Evolutionary conservation across 2,797 vertebrate species (phyloP).

Genomic region (Sebastolobus alascanus): DNA sequence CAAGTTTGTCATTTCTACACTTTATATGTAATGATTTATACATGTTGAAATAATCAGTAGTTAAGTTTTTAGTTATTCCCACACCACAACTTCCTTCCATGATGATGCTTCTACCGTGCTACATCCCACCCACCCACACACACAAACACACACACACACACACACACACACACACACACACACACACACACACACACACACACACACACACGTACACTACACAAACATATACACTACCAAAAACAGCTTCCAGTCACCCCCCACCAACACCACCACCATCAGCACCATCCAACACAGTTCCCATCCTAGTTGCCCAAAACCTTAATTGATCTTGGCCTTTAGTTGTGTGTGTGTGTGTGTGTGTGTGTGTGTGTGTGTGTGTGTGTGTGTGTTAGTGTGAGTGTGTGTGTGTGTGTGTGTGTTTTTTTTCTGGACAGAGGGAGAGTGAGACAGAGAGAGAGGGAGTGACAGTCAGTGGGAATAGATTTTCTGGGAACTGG

Average conservation of each 20-base stretch:
- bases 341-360: conserved; percentile 25
- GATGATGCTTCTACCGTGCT: background rate
- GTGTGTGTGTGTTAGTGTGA: conserved; percentile 24
- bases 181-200: conserved; percentile 26
- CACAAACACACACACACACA: conserved; percentile 28
- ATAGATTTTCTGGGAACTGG: conserved; percentile 94
- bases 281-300: conserved; percentile 61
- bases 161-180: conserved; percentile 8
- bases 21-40: background rate
- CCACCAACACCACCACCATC: conserved; percentile 14
- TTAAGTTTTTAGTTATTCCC: background rate
- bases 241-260: conserved; percentile 42
- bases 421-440: conserved; percentile 81
- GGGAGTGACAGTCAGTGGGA: conserved; percentile 87
- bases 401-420: conserved; percentile 31
- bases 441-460: conserved; percentile 73
- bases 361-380: conserved; percentile 39
- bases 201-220: background rate
- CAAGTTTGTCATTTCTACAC: background rate
- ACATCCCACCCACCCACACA: background rate
- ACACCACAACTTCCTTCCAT: background rate
- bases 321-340: conserved; percentile 94
- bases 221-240: conserved; percentile 20
- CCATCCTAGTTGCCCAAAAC: conserved; percentile 85
- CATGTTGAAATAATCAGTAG: background rate